Conservation (phyloP, 2,113 vertebrate genomes). For the Xiphorhynchus elegans region DNA sequence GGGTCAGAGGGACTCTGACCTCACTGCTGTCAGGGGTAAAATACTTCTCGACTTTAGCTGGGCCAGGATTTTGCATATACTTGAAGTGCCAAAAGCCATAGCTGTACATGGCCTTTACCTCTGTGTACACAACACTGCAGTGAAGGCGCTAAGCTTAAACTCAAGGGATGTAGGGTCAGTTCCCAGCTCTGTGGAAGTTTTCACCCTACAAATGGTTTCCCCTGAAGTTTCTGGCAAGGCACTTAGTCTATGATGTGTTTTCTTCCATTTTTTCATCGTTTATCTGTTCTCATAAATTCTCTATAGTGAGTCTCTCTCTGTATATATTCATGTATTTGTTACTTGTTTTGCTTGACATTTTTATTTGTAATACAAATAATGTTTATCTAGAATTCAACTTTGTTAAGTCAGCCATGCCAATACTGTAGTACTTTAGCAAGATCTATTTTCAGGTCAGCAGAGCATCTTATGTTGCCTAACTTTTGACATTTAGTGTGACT, state of each 20-base stretch:
- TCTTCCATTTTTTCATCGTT: not conserved
- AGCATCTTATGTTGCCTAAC: not conserved
- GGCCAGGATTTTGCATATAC: not conserved
- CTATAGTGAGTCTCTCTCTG: not conserved
- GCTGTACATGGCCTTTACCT: not conserved
- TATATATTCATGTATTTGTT: not conserved
- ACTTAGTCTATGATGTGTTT: not conserved
- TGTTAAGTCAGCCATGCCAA: not conserved
- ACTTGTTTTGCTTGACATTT: not conserved
- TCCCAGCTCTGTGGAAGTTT: not conserved
- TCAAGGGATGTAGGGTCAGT: not conserved
- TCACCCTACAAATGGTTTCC: not conserved
- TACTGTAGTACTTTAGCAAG: not conserved
- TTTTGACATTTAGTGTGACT: not conserved
- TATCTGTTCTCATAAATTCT: conserved; percentile 6
- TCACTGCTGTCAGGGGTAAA: not conserved
- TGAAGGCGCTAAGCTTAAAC: not conserved
- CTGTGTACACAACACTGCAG: not conserved
- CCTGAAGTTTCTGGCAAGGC: not conserved
- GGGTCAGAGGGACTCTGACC: not conserved
- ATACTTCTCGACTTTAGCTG: not conserved
- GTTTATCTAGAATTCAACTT: conserved; percentile 9
- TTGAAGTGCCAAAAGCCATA: not conserved
- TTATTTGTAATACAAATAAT: not conserved
- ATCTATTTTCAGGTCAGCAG: not conserved